phyloP scores from a whole-genome alignment of 2,888 invertebrate genomes.

The Pristionchus entomophagus region DNA sequence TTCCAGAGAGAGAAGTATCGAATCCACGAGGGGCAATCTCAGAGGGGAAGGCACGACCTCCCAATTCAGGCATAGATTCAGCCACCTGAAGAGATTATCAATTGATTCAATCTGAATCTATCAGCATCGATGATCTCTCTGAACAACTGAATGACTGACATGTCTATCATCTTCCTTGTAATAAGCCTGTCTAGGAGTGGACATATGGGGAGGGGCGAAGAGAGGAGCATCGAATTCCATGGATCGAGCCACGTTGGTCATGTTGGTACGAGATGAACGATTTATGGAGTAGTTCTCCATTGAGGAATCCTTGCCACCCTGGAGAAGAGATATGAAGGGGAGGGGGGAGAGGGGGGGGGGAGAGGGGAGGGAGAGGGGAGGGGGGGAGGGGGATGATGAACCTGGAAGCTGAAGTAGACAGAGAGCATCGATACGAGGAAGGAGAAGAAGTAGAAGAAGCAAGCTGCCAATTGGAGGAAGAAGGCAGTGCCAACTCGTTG shows the following conservation, averaged over 20 bases:
- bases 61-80: slow-evolving; percentile 74
- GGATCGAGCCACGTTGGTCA: slow-evolving; percentile 74
- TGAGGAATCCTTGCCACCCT: slow-evolving; percentile 60
- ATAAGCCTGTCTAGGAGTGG: slow-evolving; percentile 52
- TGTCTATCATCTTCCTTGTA: slow-evolving; percentile 54
- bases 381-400: neutral
- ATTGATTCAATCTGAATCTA: too few species aligned
- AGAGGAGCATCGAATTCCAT: slow-evolving; percentile 73
- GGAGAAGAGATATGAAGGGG: neutral
- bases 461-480: slow-evolving; percentile 75
- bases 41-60: slow-evolving; percentile 61
- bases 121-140: too few species aligned
- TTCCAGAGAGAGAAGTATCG: slow-evolving; percentile 61
- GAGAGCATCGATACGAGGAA: slow-evolving; percentile 72
- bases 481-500: slow-evolving; percentile 74
- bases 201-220: slow-evolving; percentile 62
- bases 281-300: slow-evolving; percentile 71
- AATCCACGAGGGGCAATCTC: slow-evolving; percentile 23
- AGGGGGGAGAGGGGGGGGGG: neutral
- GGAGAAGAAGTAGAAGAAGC: slow-evolving; percentile 71
- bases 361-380: neutral
- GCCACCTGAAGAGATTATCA: slow-evolving; percentile 59
- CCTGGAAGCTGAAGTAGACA: slow-evolving; percentile 71
- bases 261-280: slow-evolving; percentile 72
- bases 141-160: neutral